These are phyloP conservation scores for Ctenosaura bakeri DNA, from an alignment of 2,797 vertebrate genomes.

Conservation along the genomic window DNA sequence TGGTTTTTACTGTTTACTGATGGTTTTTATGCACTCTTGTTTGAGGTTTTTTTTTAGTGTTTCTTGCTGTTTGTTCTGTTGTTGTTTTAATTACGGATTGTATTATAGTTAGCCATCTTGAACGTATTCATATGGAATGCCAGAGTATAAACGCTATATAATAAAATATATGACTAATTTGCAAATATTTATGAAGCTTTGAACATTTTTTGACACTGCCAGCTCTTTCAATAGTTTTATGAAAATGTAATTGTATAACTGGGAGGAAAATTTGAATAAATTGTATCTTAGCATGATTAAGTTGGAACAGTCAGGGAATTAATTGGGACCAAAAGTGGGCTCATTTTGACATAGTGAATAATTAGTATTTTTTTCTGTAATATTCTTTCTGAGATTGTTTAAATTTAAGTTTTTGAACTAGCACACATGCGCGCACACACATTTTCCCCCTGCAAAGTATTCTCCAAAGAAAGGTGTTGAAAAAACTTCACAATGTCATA, in stretches of 20 bases:
- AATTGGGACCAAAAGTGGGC: conserved; percentile 28
- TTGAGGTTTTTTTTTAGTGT: not conserved
- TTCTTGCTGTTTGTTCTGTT: not conserved
- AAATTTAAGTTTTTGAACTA: conserved; percentile 34
- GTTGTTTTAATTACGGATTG: not conserved
- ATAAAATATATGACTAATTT: not conserved
- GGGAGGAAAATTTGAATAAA: not conserved
- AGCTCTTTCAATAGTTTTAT: not conserved
- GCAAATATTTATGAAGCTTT: not conserved
- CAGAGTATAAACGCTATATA: not conserved
- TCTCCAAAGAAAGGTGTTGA: conserved; percentile 21
- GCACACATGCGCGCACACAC: conserved; percentile 10
- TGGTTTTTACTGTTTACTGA: not conserved
- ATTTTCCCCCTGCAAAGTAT: conserved; percentile 35
- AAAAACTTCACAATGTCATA: conserved; percentile 18
- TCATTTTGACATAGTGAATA: conserved; percentile 7
- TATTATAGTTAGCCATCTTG: not conserved
- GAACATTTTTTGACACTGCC: not conserved
- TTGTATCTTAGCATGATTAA: conserved; percentile 36
- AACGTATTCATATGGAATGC: not conserved
- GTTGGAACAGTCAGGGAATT: not conserved
- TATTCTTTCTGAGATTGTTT: conserved; percentile 35
- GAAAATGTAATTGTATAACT: not conserved
- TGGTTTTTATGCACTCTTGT: not conserved
- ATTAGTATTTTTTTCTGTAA: conserved; percentile 37